Conservation (phyloP, 2,113 vertebrate species). For the Papio anubis region DNA sequence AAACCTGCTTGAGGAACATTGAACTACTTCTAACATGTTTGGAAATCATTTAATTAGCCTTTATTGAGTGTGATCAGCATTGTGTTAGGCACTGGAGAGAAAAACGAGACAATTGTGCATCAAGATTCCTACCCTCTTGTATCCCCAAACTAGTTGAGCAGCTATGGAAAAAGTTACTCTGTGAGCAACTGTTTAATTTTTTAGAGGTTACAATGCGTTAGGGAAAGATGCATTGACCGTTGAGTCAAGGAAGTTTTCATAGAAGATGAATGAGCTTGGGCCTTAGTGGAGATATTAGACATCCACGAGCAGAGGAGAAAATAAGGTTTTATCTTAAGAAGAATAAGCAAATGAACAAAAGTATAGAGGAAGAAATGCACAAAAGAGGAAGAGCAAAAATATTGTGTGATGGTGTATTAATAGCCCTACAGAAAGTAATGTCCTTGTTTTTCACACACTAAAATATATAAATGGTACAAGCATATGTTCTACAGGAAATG, state of each 20-base stretch:
- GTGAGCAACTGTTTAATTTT: neutral
- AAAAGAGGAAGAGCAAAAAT: neutral
- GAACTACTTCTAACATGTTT: neutral
- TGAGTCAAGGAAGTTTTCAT: neutral
- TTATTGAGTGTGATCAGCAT: neutral
- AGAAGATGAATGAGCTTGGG: neutral
- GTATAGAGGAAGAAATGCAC: neutral
- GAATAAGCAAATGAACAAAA: constrained; percentile 9
- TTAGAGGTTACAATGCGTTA: neutral
- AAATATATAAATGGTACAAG: neutral
- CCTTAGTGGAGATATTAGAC: neutral
- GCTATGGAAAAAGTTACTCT: neutral
- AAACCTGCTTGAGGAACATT: neutral
- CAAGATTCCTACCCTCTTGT: neutral
- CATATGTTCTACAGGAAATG: neutral
- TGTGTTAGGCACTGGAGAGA: neutral
- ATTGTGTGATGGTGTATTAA: neutral
- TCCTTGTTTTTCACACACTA: neutral
- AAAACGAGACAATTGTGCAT: neutral
- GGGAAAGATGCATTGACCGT: neutral
- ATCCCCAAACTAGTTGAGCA: neutral
- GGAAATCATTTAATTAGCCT: neutral
- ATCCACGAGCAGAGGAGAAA: neutral
- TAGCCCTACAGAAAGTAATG: neutral
- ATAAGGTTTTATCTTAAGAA: neutral